Evolutionary conservation across 2,888 invertebrate genomes (phyloP).

Genomic region (Caenorhabditis doughertyi): DNA sequence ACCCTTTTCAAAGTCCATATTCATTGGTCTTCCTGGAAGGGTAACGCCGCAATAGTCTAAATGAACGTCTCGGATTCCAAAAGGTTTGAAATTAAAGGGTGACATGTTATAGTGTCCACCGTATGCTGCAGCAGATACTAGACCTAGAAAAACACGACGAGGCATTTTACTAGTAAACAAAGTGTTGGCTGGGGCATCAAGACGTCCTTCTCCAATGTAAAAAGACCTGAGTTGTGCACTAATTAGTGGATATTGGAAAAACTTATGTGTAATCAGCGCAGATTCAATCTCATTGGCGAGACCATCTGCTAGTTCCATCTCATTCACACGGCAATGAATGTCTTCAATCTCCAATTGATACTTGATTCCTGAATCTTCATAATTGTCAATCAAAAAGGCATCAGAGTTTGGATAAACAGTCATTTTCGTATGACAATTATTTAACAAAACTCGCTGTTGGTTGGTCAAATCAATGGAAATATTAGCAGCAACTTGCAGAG

Average conservation of each 20-base stretch:
- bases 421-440: slow-evolving; percentile 1
- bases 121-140: slow-evolving; percentile 5
- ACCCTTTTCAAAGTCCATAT: slow-evolving; percentile 12
- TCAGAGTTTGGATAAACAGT: slow-evolving; percentile 8
- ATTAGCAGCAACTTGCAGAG: slow-evolving; percentile 7
- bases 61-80: slow-evolving; percentile 6
- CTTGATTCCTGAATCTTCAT: neutral
- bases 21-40: slow-evolving; percentile 17
- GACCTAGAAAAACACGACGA: slow-evolving; percentile 23
- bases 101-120: slow-evolving; percentile 7
- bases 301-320: slow-evolving; percentile 26
- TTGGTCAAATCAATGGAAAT: slow-evolving; percentile 20
- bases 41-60: slow-evolving; percentile 27
- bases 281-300: slow-evolving; percentile 20
- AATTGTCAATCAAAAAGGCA: slow-evolving; percentile 7
- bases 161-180: slow-evolving; percentile 37
- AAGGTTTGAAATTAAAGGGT: slow-evolving; percentile 21
- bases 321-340: slow-evolving; percentile 19
- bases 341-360: slow-evolving; percentile 9
- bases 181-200: slow-evolving; percentile 16
- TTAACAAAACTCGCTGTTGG: neutral
- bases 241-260: slow-evolving; percentile 18
- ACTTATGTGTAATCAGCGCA: slow-evolving; percentile 8
- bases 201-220: slow-evolving; percentile 3
- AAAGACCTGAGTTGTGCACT: slow-evolving; percentile 2